Percentiles rank a stretch among this genome's conserved stretches.
These are phyloP conservation scores for Camponotus fellah DNA, from an alignment of 2,888 invertebrate species.

Conservation along the genomic window DNA sequence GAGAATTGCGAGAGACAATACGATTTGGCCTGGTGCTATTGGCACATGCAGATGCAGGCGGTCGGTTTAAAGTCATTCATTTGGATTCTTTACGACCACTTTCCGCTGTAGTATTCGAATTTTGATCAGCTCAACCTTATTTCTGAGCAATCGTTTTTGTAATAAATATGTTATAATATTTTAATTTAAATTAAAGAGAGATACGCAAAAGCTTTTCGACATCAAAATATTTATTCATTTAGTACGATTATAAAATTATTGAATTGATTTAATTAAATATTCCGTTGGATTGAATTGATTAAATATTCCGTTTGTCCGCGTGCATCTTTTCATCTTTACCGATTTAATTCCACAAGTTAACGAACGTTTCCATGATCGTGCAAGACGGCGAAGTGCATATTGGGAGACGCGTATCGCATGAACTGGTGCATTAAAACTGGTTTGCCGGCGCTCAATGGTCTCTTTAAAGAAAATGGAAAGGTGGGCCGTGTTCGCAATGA, in stretches of 20 bases:
- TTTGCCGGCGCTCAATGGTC: constrained; percentile 66
- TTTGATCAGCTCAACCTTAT: constrained; percentile 31
- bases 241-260: neutral
- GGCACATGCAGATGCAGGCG: constrained; percentile 49
- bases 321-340: neutral
- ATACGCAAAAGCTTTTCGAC: neutral
- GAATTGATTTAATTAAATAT: no score
- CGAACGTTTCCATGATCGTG: constrained; percentile 10
- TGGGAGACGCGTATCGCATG: constrained; percentile 52
- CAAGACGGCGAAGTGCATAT: constrained; percentile 50
- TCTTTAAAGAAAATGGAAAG: constrained; percentile 75
- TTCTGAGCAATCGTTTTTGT: neutral
- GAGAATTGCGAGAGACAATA: constrained; percentile 68
- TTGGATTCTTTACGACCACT: neutral
- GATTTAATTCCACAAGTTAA: neutral
- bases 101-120: constrained; percentile 16
- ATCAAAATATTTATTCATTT: neutral
- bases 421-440: constrained; percentile 69
- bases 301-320: neutral
- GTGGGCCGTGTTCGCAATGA: constrained; percentile 56
- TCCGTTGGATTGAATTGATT: neutral
- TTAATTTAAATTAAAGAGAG: neutral
- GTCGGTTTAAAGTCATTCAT: constrained; percentile 17
- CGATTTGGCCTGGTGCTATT: constrained; percentile 48
- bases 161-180: neutral